Evolutionary conservation across 2,888 invertebrate genomes (phyloP), one percentile per base, ranked within the genome.

Genomic region (Trilocha varians): DNA sequence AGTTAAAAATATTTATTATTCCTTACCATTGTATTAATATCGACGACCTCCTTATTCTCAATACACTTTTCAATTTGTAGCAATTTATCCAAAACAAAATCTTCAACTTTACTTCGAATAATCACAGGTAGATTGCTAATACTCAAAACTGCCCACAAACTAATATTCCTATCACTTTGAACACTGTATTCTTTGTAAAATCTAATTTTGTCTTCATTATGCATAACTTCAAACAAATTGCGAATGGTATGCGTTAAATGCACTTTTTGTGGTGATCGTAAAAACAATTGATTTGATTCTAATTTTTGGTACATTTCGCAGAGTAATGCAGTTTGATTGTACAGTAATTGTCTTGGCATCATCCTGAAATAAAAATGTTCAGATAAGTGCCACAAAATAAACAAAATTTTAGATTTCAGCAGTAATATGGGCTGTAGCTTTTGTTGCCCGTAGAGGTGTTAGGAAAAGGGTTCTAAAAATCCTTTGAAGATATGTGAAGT

Each of bases 291-390:
- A 3, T 62, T 50, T 0, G 39, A 46, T 42, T 70, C 65, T 3
- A 80, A 42, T 33, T 59, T 68, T 47, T 72, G 61, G 42, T 77
- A 78, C 3, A 65, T 62, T 41, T 63, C 60, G 47, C 75, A 64
- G 2, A 84, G 51, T 37, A 59, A 65, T 35, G 55, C 40, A 5
- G 75, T 40, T 46, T 75, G 75, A 14, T 55, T 50, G 33, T 61
- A 47, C 2, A 66, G 42, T n/a, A 74, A 50, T 25, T 64, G 58
- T 1, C 55, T 50, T 33, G 50, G 53, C 13, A 49, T 49, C 14
- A 60, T 47, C 47, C 77, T 78, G 63, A 44, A 71, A 73, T 11
- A 47, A 46, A 34, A 16, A 6, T 37, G 36, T 35, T 39, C 38
- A 52, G 5, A 5, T 18, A 6, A 18, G 8, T 8, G 18, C n/a